Evolutionary conservation across 2,888 invertebrate species (phyloP).

Genomic region (Xylota segnis): DNA sequence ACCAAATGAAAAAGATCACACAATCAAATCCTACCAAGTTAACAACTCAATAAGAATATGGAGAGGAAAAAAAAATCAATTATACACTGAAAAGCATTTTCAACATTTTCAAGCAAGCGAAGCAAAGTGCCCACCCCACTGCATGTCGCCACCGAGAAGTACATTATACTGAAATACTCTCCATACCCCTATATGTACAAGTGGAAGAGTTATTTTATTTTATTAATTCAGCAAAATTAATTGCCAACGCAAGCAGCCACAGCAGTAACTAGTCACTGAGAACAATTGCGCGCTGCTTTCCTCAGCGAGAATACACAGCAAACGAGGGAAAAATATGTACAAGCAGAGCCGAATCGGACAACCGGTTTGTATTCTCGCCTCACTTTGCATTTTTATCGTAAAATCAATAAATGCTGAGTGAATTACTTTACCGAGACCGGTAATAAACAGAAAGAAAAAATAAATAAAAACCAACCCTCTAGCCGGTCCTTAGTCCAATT

Average conservation of each 20-base stretch:
- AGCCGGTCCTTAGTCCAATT: slow-evolving; percentile 51
- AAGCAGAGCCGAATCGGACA: slow-evolving; percentile 52
- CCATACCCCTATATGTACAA: slow-evolving; percentile 32
- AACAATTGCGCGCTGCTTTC: slow-evolving; percentile 61
- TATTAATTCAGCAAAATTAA: slow-evolving; percentile 71
- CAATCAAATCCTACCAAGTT: slow-evolving; percentile 31
- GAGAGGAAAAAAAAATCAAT: slow-evolving; percentile 53
- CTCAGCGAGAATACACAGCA: slow-evolving; percentile 1
- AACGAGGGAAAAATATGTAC: slow-evolving; percentile 16
- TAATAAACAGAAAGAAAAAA: slow-evolving; percentile 27
- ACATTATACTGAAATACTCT: slow-evolving; percentile 8
- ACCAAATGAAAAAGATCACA: slow-evolving; percentile 17
- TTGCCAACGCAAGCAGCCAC: slow-evolving; percentile 53
- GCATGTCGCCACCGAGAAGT: not conserved
- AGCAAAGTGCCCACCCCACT: slow-evolving; percentile 16
- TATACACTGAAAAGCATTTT: slow-evolving; percentile 56
- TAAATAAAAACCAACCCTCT: slow-evolving; percentile 52
- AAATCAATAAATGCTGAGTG: slow-evolving; percentile 68
- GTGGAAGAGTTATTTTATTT: slow-evolving; percentile 59
- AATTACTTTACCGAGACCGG: slow-evolving; percentile 53
- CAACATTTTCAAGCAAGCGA: slow-evolving; percentile 63
- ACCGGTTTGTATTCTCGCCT: slow-evolving; percentile 57
- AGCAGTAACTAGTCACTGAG: slow-evolving; percentile 31
- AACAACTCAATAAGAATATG: slow-evolving; percentile 49
- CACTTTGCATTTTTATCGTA: slow-evolving; percentile 38